A percentile compares a stretch with the other conserved stretches of the same genome.
These are phyloP conservation scores for Tolypeutes matacus DNA, from an alignment of 2,797 vertebrate species.

Conservation along the genomic window DNA sequence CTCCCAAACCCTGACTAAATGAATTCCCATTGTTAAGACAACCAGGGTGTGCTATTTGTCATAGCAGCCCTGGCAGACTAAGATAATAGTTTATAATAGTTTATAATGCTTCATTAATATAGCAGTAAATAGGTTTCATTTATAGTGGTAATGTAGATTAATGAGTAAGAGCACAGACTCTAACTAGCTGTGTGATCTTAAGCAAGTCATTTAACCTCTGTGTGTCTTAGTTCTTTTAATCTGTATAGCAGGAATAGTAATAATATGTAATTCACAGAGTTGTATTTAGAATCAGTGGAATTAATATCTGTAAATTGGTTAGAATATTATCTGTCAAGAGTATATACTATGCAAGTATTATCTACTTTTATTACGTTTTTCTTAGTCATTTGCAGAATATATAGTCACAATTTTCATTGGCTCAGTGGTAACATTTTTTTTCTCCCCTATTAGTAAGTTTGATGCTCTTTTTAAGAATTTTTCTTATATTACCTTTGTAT, in stretches of 20 bases:
- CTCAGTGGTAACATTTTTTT: not conserved
- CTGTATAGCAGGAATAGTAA: not conserved
- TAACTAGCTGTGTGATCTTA: not conserved
- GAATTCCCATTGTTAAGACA: too few species aligned
- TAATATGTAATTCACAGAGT: not conserved
- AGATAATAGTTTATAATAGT: not conserved
- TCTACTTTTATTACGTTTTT: not conserved
- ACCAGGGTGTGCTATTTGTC: too few species aligned
- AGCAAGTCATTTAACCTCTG: not conserved
- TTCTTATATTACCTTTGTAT: not conserved
- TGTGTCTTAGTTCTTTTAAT: not conserved
- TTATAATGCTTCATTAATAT: not conserved
- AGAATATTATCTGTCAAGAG: not conserved
- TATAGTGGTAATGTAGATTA: not conserved
- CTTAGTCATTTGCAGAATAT: not conserved
- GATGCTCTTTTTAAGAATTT: conserved; percentile 8
- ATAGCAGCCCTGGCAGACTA: too few species aligned
- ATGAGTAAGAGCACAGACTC: not conserved
- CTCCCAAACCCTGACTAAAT: too few species aligned
- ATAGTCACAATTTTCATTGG: not conserved
- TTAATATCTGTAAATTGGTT: not conserved
- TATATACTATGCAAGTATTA: not conserved
- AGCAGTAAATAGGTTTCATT: not conserved
- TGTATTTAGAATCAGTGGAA: not conserved
- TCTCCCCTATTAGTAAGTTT: not conserved